These are phyloP conservation scores for Harmothoe impar DNA, from an alignment of 2,888 invertebrate genomes.

Conservation along the genomic window DNA sequence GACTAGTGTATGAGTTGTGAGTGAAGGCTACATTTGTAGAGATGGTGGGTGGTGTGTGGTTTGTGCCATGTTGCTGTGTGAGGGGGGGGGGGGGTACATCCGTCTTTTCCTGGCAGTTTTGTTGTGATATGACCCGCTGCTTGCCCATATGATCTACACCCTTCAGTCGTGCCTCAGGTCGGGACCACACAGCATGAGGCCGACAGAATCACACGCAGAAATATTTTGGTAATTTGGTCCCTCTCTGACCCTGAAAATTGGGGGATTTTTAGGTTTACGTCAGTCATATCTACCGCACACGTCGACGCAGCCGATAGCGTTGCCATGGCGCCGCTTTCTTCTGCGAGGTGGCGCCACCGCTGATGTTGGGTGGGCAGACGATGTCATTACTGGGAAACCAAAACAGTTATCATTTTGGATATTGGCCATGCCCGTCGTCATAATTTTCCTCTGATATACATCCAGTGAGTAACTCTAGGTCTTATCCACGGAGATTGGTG, in stretches of 20 bases:
- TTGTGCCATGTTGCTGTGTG: neutral
- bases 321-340: neutral
- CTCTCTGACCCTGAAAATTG: slow-evolving; percentile 57
- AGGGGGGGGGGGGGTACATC: neutral
- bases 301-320: slow-evolving; percentile 30
- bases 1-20: neutral
- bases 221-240: slow-evolving; percentile 58
- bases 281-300: slow-evolving; percentile 57
- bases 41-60: neutral
- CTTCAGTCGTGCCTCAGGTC: slow-evolving; percentile 28
- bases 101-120: slow-evolving; percentile 32
- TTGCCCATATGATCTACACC: slow-evolving; percentile 34
- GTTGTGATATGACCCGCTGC: slow-evolving; percentile 49
- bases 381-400: neutral
- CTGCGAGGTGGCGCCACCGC: neutral
- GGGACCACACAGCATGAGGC: slow-evolving; percentile 48
- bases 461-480: slow-evolving; percentile 20
- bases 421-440: slow-evolving; percentile 23
- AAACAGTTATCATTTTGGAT: slow-evolving; percentile 29
- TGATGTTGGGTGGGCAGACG: slow-evolving; percentile 1
- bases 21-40: slow-evolving; percentile 31
- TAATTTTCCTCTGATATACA: slow-evolving; percentile 4
- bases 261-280: slow-evolving; percentile 52
- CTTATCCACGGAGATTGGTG: neutral
- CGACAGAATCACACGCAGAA: slow-evolving; percentile 36